Conservation (phyloP, 2,888 invertebrate species). For the Merodon equestris region DNA sequence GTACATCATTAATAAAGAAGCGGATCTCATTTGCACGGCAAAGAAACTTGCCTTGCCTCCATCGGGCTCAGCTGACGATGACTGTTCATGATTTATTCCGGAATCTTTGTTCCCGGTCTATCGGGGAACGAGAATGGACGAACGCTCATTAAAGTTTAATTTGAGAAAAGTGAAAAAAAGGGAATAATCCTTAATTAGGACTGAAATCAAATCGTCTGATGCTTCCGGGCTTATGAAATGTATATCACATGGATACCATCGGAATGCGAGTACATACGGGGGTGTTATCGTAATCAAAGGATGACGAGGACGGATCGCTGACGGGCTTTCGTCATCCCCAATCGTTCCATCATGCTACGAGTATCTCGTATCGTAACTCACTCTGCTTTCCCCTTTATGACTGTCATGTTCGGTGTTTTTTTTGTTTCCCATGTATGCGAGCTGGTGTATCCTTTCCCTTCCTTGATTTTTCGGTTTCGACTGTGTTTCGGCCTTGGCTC, state of each 20-base stretch:
- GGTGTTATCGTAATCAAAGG: no score
- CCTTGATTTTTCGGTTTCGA: neutral
- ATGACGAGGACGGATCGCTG: no score
- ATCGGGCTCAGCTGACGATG: slow-evolving; percentile 12
- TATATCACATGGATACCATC: slow-evolving; percentile 33
- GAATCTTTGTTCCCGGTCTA: neutral
- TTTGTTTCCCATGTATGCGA: slow-evolving; percentile 2
- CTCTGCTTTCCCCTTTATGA: neutral
- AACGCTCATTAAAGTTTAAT: slow-evolving; percentile 54
- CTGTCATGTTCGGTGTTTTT: neutral
- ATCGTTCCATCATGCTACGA: no score
- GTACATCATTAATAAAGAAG: slow-evolving; percentile 52
- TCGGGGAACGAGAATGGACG: neutral
- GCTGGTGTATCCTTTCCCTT: slow-evolving; percentile 19
- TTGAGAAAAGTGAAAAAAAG: slow-evolving; percentile 10
- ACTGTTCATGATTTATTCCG: slow-evolving; percentile 34
- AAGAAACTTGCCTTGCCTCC: slow-evolving; percentile 7
- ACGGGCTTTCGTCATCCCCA: no score
- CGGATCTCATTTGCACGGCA: slow-evolving; percentile 37
- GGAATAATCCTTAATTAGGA: slow-evolving; percentile 42
- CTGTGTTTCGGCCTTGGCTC: slow-evolving; percentile 13
- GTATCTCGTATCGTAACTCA: neutral
- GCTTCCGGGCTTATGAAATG: slow-evolving; percentile 35
- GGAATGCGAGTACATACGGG: no score
- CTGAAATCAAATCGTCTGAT: slow-evolving; percentile 38